Base-by-base conservation (phyloP, 2,113 vertebrate genomes). In the Actinemys pallida region DNA sequence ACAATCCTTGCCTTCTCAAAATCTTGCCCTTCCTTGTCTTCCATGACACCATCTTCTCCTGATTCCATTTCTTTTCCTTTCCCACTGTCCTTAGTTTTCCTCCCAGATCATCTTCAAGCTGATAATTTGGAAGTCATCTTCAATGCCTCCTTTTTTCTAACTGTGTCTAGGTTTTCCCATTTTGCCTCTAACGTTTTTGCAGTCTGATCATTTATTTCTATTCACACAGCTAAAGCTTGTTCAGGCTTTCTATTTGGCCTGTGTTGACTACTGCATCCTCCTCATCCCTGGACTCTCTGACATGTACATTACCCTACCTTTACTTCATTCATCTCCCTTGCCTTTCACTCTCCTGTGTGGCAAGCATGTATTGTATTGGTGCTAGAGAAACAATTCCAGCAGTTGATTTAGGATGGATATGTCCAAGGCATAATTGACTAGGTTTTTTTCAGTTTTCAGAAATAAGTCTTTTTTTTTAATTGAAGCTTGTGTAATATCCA, bases 81-180 rank as follows among this genome's bases (percentile, higher is more conserved):
- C 22, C 11, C 35, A 8, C 19, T 39, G 85, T 95, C 91, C 93
- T 93, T 17, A 83, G 54, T 47, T 89, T 52, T 93, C 89, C 92
- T 97, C 92, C 72, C 94, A 94, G 90, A 92, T 13, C 72, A 78
- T 96, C 50, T 81, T 88, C 56, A 52, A 49, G 81, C 92, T 89
- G 62, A 80, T 35, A 2, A 89, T 56, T 13, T 78, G 75, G 11
- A 25, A 78, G 13, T 29, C 75, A 47, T 27, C 22, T 76, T 78
- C 10, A n/a, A 42, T 78, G 22, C 6, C 14, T 47, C 24, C 25
- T 29, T 47, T 78, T 78, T 47, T 25, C 24, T 25, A 76, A 78
- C 42, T 47, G 22, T 76, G 24, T 47, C 13, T 45, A 47, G 11
- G 13, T 47, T 42, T 78, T 78, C 25, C 13, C 42, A 27, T 78